Conservation (phyloP, 2,113 vertebrate genomes). For the Amphilophus citrinellus region DNA sequence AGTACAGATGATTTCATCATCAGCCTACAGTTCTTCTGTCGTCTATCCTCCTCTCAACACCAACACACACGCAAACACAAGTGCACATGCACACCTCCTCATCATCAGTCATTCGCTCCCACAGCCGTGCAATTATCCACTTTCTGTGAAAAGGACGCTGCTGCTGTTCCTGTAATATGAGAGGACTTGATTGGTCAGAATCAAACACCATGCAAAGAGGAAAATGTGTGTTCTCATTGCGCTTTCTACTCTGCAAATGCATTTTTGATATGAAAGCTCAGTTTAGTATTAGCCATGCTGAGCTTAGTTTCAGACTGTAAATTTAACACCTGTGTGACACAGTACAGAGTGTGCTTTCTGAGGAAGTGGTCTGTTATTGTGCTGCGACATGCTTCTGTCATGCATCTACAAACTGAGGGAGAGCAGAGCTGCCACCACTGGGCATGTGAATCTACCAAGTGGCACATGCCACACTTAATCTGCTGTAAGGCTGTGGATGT, state of each 20-base stretch:
- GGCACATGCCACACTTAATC: conserved; percentile 39
- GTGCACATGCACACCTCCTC: conserved; percentile 33
- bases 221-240: not conserved
- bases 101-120: conserved; percentile 35
- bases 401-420: not conserved
- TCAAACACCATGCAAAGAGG: not conserved
- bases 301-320: not conserved
- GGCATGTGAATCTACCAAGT: conserved; percentile 17
- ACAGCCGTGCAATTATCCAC: conserved; percentile 43
- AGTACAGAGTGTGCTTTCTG: not conserved
- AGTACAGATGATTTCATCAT: conserved; percentile 44
- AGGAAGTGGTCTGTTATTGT: not conserved
- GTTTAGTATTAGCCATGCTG: not conserved
- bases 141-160: conserved; percentile 23
- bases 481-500: conserved; percentile 39
- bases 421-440: not conserved
- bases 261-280: conserved; percentile 4
- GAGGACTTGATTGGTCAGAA: conserved; percentile 26
- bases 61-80: conserved; percentile 15
- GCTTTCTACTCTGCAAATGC: not conserved
- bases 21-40: conserved; percentile 50
- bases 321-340: not conserved
- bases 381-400: not conserved
- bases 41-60: conserved; percentile 48
- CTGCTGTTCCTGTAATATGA: conserved; percentile 34